phyloP scores from a whole-genome alignment of 1,140 invertebrate species.

The Lordiphosa clarofinis region DNA sequence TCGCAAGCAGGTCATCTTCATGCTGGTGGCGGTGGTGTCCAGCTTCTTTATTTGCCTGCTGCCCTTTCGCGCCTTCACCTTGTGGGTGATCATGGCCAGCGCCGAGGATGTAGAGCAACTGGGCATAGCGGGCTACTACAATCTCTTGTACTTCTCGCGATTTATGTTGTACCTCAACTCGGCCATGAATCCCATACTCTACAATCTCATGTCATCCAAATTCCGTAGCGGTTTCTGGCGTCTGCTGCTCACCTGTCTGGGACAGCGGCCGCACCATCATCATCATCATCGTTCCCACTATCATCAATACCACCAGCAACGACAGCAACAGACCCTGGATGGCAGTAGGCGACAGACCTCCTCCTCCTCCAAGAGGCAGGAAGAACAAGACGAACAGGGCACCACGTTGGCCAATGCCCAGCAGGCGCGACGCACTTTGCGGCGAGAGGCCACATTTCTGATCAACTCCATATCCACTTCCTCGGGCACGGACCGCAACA shows the following conservation, averaged over 20 bases:
- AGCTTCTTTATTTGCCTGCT: constrained; percentile 94
- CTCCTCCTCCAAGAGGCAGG: constrained; percentile 15
- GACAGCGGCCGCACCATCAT: constrained; percentile 45
- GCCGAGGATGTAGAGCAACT: constrained; percentile 83
- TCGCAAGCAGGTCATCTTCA: constrained; percentile 89
- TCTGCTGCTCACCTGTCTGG: constrained; percentile 64
- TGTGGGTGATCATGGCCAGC: constrained; percentile 90
- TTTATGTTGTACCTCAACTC: constrained; percentile 94
- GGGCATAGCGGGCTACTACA: constrained; percentile 91
- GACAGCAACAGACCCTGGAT: constrained; percentile 15
- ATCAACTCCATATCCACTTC: constrained; percentile 73
- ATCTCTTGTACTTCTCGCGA: constrained; percentile 90
- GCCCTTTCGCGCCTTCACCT: constrained; percentile 90
- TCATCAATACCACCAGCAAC: constrained; percentile 19
- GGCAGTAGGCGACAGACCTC: constrained; percentile 37
- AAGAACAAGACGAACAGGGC: constrained; percentile 34
- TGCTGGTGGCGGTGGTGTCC: constrained; percentile 93
- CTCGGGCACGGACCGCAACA: constrained; percentile 67
- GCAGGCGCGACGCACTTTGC: constrained; percentile 44
- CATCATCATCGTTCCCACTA: constrained; percentile 26
- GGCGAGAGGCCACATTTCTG: constrained; percentile 67
- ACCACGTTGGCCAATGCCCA: constrained; percentile 21
- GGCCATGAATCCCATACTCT: constrained; percentile 93
- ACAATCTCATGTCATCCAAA: constrained; percentile 94
- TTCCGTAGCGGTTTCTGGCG: constrained; percentile 89